phyloP scores from a whole-genome alignment of 23 tunicate genomes.

The Ciona savignyi region DNA sequence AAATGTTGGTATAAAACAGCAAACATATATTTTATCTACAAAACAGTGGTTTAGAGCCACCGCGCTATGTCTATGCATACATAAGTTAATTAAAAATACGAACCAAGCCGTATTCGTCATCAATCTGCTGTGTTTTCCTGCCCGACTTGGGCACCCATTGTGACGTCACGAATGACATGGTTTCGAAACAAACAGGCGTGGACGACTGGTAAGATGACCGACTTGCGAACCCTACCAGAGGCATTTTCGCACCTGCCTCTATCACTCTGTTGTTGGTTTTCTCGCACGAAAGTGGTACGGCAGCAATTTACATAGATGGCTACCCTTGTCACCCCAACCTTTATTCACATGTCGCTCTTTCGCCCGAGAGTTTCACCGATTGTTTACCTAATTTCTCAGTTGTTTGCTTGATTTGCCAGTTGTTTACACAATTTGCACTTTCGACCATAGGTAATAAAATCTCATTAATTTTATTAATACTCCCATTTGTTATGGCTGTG shows the following conservation, averaged over 20 bases:
- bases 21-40: background rate
- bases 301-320: background rate
- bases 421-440: too few species aligned
- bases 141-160: background rate
- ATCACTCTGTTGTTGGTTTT: background rate
- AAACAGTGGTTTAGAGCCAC: background rate
- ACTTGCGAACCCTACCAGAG: background rate
- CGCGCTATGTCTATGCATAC: background rate
- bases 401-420: too few species aligned
- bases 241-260: constrained; percentile 1
- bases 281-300: background rate
- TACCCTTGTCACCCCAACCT: background rate
- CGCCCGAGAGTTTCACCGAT: too few species aligned
- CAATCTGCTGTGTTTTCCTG: background rate
- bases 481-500: too few species aligned
- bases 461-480: too few species aligned
- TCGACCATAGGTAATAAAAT: too few species aligned
- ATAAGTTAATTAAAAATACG: too few species aligned
- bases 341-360: too few species aligned
- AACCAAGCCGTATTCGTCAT: background rate
- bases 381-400: too few species aligned
- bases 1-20: background rate
- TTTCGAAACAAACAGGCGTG: background rate
- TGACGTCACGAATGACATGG: background rate
- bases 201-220: background rate